A percentile compares a stretch with the other conserved stretches of the same genome.
phyloP scores from a whole-genome alignment of 2,888 invertebrate genomes.

The Eulithis testata region DNA sequence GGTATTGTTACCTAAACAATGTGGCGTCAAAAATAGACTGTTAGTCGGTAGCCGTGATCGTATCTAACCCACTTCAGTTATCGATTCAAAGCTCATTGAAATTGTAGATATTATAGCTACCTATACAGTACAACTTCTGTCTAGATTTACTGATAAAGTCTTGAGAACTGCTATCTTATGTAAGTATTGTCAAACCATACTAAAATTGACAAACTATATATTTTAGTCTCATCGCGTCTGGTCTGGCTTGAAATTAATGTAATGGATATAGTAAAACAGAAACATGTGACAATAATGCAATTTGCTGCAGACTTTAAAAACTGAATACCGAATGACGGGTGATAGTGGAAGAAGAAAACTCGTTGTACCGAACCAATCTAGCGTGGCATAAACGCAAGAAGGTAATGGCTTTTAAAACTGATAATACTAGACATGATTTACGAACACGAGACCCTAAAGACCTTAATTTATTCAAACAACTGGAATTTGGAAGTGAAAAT shows the following conservation, averaged over 20 bases:
- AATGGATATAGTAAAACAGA: too few relatives aligned
- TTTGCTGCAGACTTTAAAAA: too few relatives aligned
- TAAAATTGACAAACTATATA: too few relatives aligned
- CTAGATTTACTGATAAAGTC: constrained; percentile 15
- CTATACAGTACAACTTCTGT: constrained; percentile 3
- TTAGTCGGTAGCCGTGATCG: constrained; percentile 36
- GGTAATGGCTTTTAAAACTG: not conserved
- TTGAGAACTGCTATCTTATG: not conserved
- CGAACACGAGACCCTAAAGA: constrained; percentile 1
- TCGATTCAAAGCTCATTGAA: constrained; percentile 35
- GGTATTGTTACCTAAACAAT: constrained; percentile 39
- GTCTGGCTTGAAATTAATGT: too few relatives aligned
- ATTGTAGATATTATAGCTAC: constrained; percentile 13
- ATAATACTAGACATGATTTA: not conserved
- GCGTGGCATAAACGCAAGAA: too few relatives aligned
- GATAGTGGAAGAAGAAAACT: too few relatives aligned
- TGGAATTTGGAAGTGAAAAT: constrained; percentile 25
- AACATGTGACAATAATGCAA: too few relatives aligned
- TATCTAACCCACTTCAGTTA: constrained; percentile 35
- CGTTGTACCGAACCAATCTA: too few relatives aligned
- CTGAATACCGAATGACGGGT: too few relatives aligned
- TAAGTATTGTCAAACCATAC: too few relatives aligned
- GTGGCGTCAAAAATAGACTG: constrained; percentile 34
- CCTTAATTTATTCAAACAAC: constrained; percentile 13
- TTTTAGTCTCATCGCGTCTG: too few relatives aligned